phyloP scores from a whole-genome alignment of 2,113 vertebrate genomes.

The Rousettus leschenaultii region DNA sequence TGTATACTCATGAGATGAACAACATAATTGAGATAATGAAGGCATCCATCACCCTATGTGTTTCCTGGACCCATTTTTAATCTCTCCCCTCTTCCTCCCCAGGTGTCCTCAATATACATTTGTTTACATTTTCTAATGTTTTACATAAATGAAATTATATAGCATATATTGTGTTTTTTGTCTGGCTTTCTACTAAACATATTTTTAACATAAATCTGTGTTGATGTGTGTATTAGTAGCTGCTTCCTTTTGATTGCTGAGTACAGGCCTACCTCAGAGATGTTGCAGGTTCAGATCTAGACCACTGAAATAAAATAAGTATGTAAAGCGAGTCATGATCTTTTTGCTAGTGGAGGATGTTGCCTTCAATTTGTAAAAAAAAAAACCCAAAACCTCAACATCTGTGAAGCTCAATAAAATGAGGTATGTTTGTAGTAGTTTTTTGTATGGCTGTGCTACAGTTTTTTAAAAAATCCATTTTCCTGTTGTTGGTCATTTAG shows the following conservation, averaged over 20 bases:
- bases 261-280: neutral
- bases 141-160: neutral
- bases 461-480: neutral
- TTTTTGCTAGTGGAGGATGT: neutral
- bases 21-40: neutral
- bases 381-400: too few species aligned
- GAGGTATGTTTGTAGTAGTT: neutral
- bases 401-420: neutral
- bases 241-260: neutral
- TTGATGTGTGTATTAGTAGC: neutral
- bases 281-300: neutral
- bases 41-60: neutral
- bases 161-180: neutral
- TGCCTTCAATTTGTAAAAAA: neutral
- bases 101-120: neutral
- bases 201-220: neutral
- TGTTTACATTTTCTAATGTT: neutral
- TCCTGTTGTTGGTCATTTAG: neutral
- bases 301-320: too few species aligned
- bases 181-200: neutral
- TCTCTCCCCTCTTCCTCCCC: neutral
- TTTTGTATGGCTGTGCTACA: neutral
- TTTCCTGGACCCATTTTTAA: neutral
- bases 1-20: neutral
- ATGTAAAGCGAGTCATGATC: neutral